Evolutionary conservation across 2,888 invertebrate genomes (phyloP), one percentile per base, ranked within the genome.

Genomic region (Synergus japonicus): DNA sequence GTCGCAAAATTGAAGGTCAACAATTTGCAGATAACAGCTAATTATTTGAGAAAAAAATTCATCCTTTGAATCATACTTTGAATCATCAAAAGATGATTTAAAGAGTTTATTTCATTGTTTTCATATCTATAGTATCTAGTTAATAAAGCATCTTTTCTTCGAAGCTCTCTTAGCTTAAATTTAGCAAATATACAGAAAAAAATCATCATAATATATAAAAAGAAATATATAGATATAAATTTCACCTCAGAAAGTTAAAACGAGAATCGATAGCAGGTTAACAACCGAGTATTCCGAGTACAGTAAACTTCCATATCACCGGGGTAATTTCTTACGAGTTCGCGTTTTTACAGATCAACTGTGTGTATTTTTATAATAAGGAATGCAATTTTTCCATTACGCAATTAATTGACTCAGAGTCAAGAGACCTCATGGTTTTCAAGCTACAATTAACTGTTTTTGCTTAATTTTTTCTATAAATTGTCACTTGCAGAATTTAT

Each of bases 291-390:
- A 43, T 0, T n/a, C 65, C 43, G 65, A 43, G 43, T 43, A 43
- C 0, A 66, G 65, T 41, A n/a, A 66, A 29, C 29, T n/a, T 43
- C 15, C 10, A 41, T 65, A 37, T 43, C 43, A n/a, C 65, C 43
- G 65, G n/a, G 41, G 65, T 66, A 66, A 66, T 66, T 66, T 43
- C 65, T 66, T 66, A n/a, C 65, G n/a, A 66, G 8, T 66, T 43
- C 1, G n/a, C n/a, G 9, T 66, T 66, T 43, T 66, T 66, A 66
- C 18, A 66, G 41, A 66, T n/a, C 65, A 41, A 66, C 4, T 41
- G 43, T 41, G 43, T 41, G 43, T n/a, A 43, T 43, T 43, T 43
- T 9, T 9, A 43, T 9, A 9, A 43, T 43, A 43, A 43, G 43
- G 43, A 43, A 43, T 43, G 43, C 9, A 43, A 43, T 43, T 43